These are phyloP conservation scores for Heliocidaris erythrogramma DNA, from an alignment of 35 echinoderm and acorn worm species.

Conservation along the genomic window DNA sequence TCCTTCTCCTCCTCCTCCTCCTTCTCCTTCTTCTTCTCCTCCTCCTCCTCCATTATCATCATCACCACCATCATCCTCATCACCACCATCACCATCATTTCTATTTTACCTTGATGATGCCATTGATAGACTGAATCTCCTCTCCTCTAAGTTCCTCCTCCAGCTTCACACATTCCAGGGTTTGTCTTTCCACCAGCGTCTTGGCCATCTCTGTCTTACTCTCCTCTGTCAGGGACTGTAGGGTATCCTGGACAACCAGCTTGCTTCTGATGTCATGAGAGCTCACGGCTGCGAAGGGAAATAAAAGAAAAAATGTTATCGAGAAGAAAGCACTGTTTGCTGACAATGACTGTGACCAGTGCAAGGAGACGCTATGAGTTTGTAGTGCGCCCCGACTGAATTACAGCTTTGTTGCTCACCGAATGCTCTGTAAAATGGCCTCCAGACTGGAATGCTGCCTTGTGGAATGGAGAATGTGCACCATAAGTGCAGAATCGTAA, in stretches of 20 bases:
- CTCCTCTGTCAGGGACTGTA: slow-evolving; percentile 77
- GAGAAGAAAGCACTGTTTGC: too few species aligned
- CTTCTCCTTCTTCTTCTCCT: not conserved
- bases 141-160: slow-evolving; percentile 64
- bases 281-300: slow-evolving; percentile 49
- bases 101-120: slow-evolving; percentile 60
- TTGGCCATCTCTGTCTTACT: slow-evolving; percentile 74
- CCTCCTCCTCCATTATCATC: not conserved
- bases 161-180: slow-evolving; percentile 82
- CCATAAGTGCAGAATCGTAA: too few species aligned
- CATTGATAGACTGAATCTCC: slow-evolving; percentile 86
- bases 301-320: slow-evolving; percentile 33
- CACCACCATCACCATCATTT: not conserved
- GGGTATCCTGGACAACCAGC: slow-evolving; percentile 70
- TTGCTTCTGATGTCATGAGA: slow-evolving; percentile 73
- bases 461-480: too few species aligned
- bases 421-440: too few species aligned
- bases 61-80: slow-evolving; percentile 27
- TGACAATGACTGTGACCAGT: not conserved
- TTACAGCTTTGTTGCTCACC: too few species aligned
- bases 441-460: too few species aligned
- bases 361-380: not conserved
- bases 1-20: not conserved
- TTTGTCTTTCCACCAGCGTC: slow-evolving; percentile 88
- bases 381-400: not conserved